A percentile compares a stretch with the other conserved stretches of the same genome.
phyloP scores from a whole-genome alignment of 2,797 vertebrate species.

The Enteromius paludinosus region DNA sequence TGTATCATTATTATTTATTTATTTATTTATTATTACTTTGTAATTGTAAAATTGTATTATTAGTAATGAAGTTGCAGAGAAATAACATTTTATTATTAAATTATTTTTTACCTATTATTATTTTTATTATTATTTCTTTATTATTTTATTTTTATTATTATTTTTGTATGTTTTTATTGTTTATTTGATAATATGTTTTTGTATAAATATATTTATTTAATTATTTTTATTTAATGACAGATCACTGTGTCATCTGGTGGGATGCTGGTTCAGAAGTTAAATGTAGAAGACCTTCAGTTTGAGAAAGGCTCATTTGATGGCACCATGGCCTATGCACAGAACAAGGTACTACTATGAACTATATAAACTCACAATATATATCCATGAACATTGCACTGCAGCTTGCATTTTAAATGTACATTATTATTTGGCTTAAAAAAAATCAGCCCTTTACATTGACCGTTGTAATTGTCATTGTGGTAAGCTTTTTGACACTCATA shows the following conservation, averaged over 20 bases:
- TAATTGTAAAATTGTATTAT: background rate
- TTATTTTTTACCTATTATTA: background rate
- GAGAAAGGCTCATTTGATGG: conserved; percentile 81
- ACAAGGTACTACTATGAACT: conserved; percentile 77
- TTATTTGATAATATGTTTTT: background rate
- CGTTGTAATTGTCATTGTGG: background rate
- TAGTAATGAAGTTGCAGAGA: background rate
- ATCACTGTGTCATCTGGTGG: conserved; percentile 87
- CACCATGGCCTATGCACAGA: conserved; percentile 86
- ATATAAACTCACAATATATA: background rate
- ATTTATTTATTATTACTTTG: too few relatives aligned
- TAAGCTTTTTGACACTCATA: background rate
- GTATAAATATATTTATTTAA: too few relatives aligned
- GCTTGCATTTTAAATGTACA: background rate
- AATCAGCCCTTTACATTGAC: background rate
- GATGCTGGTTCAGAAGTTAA: conserved; percentile 87
- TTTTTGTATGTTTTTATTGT: background rate
- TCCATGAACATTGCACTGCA: background rate
- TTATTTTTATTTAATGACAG: conserved; percentile 61
- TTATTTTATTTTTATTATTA: background rate
- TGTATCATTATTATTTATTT: background rate
- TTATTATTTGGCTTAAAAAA: background rate
- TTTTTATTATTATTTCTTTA: background rate
- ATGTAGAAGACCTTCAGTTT: conserved; percentile 81
- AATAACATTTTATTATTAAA: background rate